Conservation (phyloP, 2,797 vertebrate species). For the Anguilla marmorata region DNA sequence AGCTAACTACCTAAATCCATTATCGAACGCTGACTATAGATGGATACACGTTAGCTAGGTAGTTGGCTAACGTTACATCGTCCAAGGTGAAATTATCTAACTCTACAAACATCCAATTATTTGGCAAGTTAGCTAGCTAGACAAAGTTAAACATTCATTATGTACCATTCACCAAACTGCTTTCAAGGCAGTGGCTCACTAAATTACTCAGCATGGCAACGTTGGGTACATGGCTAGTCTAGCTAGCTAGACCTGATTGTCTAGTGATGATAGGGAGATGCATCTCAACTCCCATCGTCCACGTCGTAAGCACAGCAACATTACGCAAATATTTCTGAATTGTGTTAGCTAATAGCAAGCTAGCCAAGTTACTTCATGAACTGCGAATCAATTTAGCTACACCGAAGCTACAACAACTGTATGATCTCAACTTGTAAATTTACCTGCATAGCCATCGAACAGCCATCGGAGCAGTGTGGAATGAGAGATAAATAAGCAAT, state of each 20-base stretch:
- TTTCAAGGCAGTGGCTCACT: neutral
- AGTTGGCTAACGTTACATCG: neutral
- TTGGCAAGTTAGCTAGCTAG: neutral
- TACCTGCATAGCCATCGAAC: slow-evolving; percentile 81
- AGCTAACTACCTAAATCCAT: neutral
- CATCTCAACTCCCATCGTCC: neutral
- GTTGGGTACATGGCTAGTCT: neutral
- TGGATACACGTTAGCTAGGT: neutral
- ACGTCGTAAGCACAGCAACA: neutral
- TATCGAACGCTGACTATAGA: neutral
- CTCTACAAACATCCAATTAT: neutral
- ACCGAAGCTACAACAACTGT: neutral
- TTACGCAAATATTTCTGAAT: neutral
- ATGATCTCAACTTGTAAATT: slow-evolving; percentile 11
- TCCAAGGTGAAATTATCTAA: neutral
- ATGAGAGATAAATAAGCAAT: slow-evolving; percentile 37
- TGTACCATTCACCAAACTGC: neutral
- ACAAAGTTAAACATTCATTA: neutral
- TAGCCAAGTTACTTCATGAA: neutral
- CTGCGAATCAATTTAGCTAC: neutral
- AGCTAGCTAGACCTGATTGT: neutral
- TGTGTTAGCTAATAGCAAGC: neutral
- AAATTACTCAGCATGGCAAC: neutral
- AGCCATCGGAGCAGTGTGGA: slow-evolving; percentile 65
- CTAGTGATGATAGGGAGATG: neutral